phyloP scores from a whole-genome alignment of 2,797 vertebrate species.

The Varecia variegata region DNA sequence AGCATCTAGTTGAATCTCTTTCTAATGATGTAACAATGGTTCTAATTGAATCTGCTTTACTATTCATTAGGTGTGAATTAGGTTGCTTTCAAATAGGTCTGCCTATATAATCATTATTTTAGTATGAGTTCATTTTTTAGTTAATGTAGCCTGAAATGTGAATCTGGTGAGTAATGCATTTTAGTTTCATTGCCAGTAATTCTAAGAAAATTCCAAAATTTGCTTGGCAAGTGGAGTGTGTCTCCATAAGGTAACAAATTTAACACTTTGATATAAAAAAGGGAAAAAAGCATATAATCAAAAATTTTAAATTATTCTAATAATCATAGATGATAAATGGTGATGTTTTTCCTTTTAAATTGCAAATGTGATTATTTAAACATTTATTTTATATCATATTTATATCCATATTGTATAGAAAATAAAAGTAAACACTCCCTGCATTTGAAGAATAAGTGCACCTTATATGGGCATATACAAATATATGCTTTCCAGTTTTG shows the following conservation, averaged over 20 bases:
- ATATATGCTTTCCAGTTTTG: neutral
- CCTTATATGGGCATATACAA: no score
- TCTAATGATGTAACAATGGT: neutral
- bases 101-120: conserved; percentile 62
- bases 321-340: neutral
- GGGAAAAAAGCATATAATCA: neutral
- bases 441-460: neutral
- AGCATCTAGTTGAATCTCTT: neutral
- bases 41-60: conserved; percentile 12
- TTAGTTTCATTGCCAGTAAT: conserved; percentile 20
- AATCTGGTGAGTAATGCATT: conserved; percentile 24
- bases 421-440: neutral
- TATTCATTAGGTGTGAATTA: conserved; percentile 32
- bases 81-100: neutral
- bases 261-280: neutral
- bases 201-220: conserved; percentile 34
- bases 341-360: neutral
- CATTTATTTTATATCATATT: neutral
- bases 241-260: conserved; percentile 3
- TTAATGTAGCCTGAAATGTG: conserved; percentile 61
- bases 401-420: neutral
- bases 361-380: neutral
- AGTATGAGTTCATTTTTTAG: conserved; percentile 30
- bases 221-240: conserved; percentile 41
- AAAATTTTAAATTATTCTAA: conserved; percentile 19